phyloP scores from a whole-genome alignment of 2,888 invertebrate genomes.

The Odiellus spinosus region DNA sequence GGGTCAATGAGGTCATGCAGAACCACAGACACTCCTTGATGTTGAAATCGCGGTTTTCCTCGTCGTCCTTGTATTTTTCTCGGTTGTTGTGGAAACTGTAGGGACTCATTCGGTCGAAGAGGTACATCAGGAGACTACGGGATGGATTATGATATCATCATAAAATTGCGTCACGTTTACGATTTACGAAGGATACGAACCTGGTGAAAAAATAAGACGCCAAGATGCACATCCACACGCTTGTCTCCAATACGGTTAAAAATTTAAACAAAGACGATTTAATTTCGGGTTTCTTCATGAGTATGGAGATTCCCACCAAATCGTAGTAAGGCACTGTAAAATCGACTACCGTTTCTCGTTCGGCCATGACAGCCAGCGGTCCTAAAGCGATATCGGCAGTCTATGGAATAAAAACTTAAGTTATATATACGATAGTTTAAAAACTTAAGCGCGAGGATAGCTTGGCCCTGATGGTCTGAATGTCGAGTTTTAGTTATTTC shows the following conservation, averaged over 20 bases:
- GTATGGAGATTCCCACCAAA: conserved; percentile 86
- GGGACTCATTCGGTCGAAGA: conserved; percentile 92
- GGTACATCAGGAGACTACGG: conserved; percentile 62
- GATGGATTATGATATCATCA: no score
- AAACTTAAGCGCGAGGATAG: no score
- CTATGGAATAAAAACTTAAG: conserved; percentile 24
- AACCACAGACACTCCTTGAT: conserved; percentile 96
- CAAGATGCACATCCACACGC: conserved; percentile 91
- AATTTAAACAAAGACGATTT: conserved; percentile 91
- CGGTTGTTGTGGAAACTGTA: conserved; percentile 91
- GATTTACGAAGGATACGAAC: conserved; percentile 32
- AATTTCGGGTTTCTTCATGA: conserved; percentile 77
- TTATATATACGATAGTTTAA: neutral
- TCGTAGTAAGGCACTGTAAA: conserved; percentile 98
- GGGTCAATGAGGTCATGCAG: conserved; percentile 94
- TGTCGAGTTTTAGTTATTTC: no score
- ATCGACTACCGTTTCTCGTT: conserved; percentile 88
- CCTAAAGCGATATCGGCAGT: conserved; percentile 85
- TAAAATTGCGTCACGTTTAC: neutral
- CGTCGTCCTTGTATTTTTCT: conserved; percentile 60
- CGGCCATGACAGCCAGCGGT: conserved; percentile 91
- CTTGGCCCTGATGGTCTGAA: no score
- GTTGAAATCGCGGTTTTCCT: conserved; percentile 84
- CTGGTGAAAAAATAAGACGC: conserved; percentile 89
- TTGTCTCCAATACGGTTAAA: conserved; percentile 82